Evolutionary conservation across 2,797 vertebrate genomes (phyloP).

Genomic region (Sebastolobus alascanus): DNA sequence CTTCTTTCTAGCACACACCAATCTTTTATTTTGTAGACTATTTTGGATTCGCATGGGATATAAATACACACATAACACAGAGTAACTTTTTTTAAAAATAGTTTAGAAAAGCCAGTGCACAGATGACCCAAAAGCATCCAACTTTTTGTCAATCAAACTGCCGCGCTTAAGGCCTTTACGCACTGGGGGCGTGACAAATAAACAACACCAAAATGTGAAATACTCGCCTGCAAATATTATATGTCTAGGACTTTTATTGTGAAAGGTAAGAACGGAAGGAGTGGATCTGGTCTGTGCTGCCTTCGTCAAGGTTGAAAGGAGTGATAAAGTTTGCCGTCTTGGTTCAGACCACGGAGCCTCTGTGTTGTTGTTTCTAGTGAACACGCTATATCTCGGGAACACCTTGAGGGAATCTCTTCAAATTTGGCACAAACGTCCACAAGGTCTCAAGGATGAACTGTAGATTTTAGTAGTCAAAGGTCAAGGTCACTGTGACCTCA

Average conservation of each 20-base stretch:
- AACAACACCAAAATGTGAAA: rapidly evolving
- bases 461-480: no score
- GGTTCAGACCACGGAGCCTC: no score
- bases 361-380: no score
- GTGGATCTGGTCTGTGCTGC: no score
- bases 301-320: no score
- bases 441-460: no score
- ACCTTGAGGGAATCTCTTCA: no score
- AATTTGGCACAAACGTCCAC: no score
- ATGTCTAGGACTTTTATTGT: not conserved
- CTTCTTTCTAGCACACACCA: not conserved
- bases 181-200: no score
- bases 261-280: not conserved
- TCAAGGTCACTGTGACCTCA: no score
- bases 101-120: not conserved
- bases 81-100: not conserved
- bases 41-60: not conserved
- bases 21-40: not conserved
- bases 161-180: not conserved
- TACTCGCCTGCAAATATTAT: not conserved
- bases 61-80: not conserved
- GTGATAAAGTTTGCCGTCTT: no score
- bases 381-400: rapidly evolving
- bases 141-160: not conserved
- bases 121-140: not conserved